phyloP scores from a whole-genome alignment of 2,797 vertebrate genomes.

The Threskiornis aethiopicus region DNA sequence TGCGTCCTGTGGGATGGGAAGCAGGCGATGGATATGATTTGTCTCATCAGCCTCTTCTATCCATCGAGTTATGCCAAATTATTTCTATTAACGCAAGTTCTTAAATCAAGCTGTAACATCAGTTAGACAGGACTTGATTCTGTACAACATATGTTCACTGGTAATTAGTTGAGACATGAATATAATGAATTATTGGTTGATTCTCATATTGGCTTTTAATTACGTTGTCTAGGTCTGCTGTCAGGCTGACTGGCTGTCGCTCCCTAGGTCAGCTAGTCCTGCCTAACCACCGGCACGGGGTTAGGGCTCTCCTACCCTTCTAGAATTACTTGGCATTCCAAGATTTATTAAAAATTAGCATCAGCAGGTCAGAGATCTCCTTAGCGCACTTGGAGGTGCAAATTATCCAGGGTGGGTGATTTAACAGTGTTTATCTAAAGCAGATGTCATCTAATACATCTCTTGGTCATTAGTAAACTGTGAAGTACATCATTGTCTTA shows the following conservation, averaged over 20 bases:
- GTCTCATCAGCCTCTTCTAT: background rate
- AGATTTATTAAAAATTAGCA: slow-evolving; percentile 62
- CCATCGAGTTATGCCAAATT: background rate
- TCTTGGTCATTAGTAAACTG: background rate
- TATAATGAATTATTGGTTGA: background rate
- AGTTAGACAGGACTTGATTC: background rate
- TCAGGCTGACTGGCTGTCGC: background rate
- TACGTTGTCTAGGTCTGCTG: background rate
- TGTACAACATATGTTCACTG: background rate
- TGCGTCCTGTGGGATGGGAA: background rate
- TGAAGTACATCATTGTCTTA: background rate
- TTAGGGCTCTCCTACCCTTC: slow-evolving; percentile 12
- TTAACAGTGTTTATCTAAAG: slow-evolving; percentile 44
- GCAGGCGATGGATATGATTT: background rate
- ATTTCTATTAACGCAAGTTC: background rate
- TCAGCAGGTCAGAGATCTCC: slow-evolving; percentile 35
- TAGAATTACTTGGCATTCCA: slow-evolving; percentile 64
- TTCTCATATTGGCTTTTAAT: slow-evolving; percentile 13
- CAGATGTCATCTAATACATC: slow-evolving; percentile 43
- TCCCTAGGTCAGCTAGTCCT: background rate
- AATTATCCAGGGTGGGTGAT: slow-evolving; percentile 16
- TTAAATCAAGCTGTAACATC: slow-evolving; percentile 15
- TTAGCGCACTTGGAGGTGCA: background rate
- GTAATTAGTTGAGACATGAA: slow-evolving; percentile 23
- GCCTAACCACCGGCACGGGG: background rate